Evolutionary conservation across 2,888 invertebrate genomes (phyloP).

Genomic region (Himalopsyche japonica): DNA sequence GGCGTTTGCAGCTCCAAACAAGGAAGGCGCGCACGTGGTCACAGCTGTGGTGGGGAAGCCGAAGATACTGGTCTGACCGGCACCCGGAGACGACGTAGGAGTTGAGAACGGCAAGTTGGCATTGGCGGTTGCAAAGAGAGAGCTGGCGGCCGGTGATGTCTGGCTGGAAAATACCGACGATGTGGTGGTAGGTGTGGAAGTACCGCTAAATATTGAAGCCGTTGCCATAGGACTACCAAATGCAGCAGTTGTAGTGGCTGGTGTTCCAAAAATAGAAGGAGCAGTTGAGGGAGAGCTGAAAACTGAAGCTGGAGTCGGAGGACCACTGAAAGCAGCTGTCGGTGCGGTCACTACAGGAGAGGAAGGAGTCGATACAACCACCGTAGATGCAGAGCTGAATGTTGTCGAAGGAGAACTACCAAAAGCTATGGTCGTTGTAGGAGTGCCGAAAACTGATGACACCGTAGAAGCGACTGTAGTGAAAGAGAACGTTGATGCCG

Average conservation of each 20-base stretch:
- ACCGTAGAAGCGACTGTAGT: constrained; percentile 38
- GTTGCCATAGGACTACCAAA: not conserved
- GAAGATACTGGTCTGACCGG: constrained; percentile 21
- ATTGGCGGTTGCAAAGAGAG: constrained; percentile 28
- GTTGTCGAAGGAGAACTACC: constrained; percentile 41
- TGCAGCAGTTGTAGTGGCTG: not conserved
- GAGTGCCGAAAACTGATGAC: constrained; percentile 24
- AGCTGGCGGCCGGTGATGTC: constrained; percentile 16
- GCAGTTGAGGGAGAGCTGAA: constrained; percentile 7
- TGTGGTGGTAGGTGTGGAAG: not conserved
- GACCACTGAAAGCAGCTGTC: constrained; percentile 43
- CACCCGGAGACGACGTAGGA: constrained; percentile 43
- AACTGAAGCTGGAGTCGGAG: constrained; percentile 43
- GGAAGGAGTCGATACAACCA: constrained; percentile 40
- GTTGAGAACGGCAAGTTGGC: constrained; percentile 23
- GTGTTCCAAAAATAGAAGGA: constrained; percentile 30
- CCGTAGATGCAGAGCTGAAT: constrained; percentile 32
- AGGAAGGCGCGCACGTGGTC: constrained; percentile 43
- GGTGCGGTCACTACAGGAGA: constrained; percentile 38
- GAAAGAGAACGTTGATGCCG: not conserved
- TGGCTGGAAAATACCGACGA: not conserved
- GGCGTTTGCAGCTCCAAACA: constrained; percentile 39
- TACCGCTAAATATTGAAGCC: not conserved
- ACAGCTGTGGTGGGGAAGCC: constrained; percentile 12
- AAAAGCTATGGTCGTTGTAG: constrained; percentile 40